Conservation (phyloP, 2,797 vertebrate species). For the Sebastes steindachneri region DNA sequence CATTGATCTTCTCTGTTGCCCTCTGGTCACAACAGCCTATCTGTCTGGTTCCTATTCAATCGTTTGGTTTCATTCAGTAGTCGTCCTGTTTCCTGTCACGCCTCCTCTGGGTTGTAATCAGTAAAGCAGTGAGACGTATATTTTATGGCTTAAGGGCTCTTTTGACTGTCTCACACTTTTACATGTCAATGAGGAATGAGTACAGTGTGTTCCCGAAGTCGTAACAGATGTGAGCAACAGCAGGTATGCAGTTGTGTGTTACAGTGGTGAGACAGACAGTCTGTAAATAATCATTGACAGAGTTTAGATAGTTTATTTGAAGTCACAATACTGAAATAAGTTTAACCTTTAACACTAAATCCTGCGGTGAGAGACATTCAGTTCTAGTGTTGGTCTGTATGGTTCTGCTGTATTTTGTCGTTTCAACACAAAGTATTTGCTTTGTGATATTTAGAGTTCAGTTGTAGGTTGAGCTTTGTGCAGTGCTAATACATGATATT, state of each 20-base stretch:
- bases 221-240: not conserved
- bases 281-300: not conserved
- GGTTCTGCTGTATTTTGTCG: too few species aligned
- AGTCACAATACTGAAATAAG: not conserved
- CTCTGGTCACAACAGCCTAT: not conserved
- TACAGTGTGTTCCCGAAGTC: not conserved
- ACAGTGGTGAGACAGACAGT: not conserved
- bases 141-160: not conserved
- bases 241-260: not conserved
- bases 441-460: not conserved
- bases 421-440: not conserved
- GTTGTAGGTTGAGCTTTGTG: too few species aligned
- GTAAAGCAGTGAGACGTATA: not conserved
- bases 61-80: not conserved
- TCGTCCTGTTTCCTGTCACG: not conserved
- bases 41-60: not conserved
- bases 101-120: not conserved
- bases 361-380: not conserved
- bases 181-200: slow-evolving; percentile 18
- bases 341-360: not conserved
- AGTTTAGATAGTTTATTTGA: not conserved
- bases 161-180: not conserved
- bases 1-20: not conserved
- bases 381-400: not conserved
- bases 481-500: too few species aligned